phyloP scores from a whole-genome alignment of 2,888 invertebrate genomes.

The Cheilosia soror region DNA sequence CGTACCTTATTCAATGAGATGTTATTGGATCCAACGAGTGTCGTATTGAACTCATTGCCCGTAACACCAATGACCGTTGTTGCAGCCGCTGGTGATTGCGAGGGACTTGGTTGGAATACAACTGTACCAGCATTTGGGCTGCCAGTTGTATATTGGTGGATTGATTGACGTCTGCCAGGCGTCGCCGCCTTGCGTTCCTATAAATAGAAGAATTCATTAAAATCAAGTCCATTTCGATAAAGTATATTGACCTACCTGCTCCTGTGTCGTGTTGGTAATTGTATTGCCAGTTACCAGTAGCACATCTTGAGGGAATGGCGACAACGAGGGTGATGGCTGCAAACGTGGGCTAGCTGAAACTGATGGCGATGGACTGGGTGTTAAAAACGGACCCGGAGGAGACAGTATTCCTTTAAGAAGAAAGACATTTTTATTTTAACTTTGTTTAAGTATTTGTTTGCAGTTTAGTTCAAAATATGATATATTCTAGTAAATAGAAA shows the following conservation, averaged over 20 bases:
- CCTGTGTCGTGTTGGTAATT: constrained; percentile 83
- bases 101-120: constrained; percentile 84
- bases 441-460: background rate
- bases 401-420: constrained; percentile 83
- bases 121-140: constrained; percentile 84
- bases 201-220: constrained; percentile 44
- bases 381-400: constrained; percentile 85
- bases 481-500: constrained; percentile 16
- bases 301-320: constrained; percentile 84
- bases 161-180: constrained; percentile 84
- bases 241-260: constrained; percentile 80
- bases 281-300: constrained; percentile 83
- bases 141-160: constrained; percentile 83
- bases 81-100: constrained; percentile 83
- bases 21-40: constrained; percentile 84
- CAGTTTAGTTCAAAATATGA: background rate
- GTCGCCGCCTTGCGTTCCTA: constrained; percentile 84
- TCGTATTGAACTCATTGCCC: constrained; percentile 84
- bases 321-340: constrained; percentile 84
- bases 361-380: constrained; percentile 84
- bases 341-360: constrained; percentile 84
- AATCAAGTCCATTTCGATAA: background rate
- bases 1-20: constrained; percentile 84
- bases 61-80: constrained; percentile 83
- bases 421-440: background rate